Conservation (phyloP, 2,888 invertebrate genomes). For the Rugalucina vietnamica region DNA sequence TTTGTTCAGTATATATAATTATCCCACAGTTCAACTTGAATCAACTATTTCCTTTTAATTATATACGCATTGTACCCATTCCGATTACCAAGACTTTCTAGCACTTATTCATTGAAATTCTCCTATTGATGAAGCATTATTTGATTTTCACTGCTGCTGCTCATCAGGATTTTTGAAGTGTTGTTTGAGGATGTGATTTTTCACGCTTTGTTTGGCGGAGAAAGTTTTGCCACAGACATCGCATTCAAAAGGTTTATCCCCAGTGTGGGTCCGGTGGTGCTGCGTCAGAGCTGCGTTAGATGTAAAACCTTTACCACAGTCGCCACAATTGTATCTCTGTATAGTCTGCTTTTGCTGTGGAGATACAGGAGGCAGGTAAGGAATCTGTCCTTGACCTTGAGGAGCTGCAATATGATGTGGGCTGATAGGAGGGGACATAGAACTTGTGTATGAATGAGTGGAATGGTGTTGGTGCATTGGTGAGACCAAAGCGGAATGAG, state of each 20-base stretch:
- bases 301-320: conserved; percentile 50
- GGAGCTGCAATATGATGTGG: not conserved
- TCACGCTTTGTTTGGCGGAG: conserved; percentile 46
- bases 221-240: conserved; percentile 59
- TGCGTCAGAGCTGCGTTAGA: conserved; percentile 37
- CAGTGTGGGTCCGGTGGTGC: conserved; percentile 51
- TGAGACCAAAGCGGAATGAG: not conserved
- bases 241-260: conserved; percentile 57
- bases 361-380: not conserved
- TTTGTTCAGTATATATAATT: too few species aligned
- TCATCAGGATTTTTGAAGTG: not conserved
- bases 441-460: too few species aligned
- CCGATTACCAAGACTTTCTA: too few species aligned
- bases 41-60: too few species aligned
- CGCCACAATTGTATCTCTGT: conserved; percentile 33
- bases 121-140: too few species aligned
- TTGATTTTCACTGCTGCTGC: too few species aligned
- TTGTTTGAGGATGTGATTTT: conserved; percentile 44
- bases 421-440: not conserved
- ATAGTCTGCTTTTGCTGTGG: not conserved
- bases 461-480: not conserved
- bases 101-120: too few species aligned
- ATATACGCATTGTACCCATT: too few species aligned
- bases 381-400: not conserved
- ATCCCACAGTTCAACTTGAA: too few species aligned